Base-by-base conservation (phyloP, 2,797 vertebrate genomes). In the Sphenodon punctatus region DNA sequence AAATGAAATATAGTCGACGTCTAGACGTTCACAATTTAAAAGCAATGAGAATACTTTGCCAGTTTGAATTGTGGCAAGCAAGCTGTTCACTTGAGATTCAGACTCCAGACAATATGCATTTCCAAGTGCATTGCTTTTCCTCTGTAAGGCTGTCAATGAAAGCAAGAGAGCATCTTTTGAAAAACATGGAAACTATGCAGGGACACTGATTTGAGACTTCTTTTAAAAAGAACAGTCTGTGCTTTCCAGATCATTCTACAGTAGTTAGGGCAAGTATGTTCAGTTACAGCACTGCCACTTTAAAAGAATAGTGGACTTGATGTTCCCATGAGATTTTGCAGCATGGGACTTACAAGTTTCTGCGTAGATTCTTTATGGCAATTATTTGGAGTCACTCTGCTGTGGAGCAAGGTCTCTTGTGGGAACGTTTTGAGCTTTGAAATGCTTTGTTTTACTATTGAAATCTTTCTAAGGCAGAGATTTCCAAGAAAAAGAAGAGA, bases 41-140 rank as follows among this genome's bases (percentile, higher is more conserved):
- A 84, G 6, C 15, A 27, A 23, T 42, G 4, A 49, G 27, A 3
- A 68, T 73, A 43, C 46, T 20, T 25, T 34, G 63, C 41, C 43
- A 32, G 1, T 20, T 45, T n/a, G 38, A 75, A 38, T 32, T 55
- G 23, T 9, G 2, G 1, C 10, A 67, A 64, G 12, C 13, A 39
- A 72, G 38, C 15, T 36, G 6, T 34, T 70, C 49, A 79, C 22
- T 51, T 80, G 41, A 60, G 23, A 82, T 78, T 68, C 14, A 64
- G 34, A 41, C 53, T 51, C 36, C 67, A 10, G 8, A 48, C n/a
- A 32, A 51, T 6, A 30, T 34, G 25, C 39, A 67, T 66, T 81
- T 75, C 23, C 15, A 30, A 41, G 4, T 60, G 38, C 23, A 6
- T 45, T 45, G 1, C 23, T 30, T 59, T 69, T 74, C 6, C 17